These are phyloP conservation scores for Pseudochromis fuscus DNA, from an alignment of 2,797 vertebrate species.

Conservation along the genomic window DNA sequence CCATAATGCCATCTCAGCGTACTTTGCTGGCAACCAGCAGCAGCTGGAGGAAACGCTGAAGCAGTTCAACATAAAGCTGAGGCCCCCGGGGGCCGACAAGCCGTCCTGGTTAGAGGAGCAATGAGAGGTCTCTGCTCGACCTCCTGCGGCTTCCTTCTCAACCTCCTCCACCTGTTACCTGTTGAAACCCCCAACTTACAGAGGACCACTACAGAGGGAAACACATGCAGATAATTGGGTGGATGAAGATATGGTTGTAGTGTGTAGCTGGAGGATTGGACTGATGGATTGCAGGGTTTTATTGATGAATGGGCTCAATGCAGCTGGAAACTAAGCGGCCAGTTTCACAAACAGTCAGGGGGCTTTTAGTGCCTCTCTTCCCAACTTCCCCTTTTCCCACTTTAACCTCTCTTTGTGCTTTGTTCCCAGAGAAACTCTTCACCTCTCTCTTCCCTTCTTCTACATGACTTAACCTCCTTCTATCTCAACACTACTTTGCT, in stretches of 20 bases:
- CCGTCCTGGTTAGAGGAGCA: slow-evolving; percentile 99
- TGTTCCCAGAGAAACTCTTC: slow-evolving; percentile 39
- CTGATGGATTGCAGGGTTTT: slow-evolving; percentile 56
- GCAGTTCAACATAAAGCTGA: slow-evolving; percentile 96
- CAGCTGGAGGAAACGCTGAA: slow-evolving; percentile 96
- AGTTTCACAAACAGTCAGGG: slow-evolving; percentile 62
- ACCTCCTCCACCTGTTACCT: slow-evolving; percentile 68
- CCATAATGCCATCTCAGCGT: slow-evolving; percentile 97
- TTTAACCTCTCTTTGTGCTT: slow-evolving; percentile 59
- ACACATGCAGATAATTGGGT: slow-evolving; percentile 24
- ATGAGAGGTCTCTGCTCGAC: slow-evolving; percentile 77
- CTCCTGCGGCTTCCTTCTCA: slow-evolving; percentile 36
- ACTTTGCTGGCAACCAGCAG: slow-evolving; percentile 98
- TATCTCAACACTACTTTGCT: slow-evolving; percentile 45
- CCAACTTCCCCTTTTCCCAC: slow-evolving; percentile 46
- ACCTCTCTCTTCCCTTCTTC: slow-evolving; percentile 12
- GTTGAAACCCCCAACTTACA: slow-evolving; percentile 63
- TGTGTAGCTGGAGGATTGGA: slow-evolving; percentile 30
- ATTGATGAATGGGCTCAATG: slow-evolving; percentile 32
- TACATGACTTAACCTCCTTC: slow-evolving; percentile 13
- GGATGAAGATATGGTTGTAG: slow-evolving; percentile 47
- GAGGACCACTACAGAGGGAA: slow-evolving; percentile 70
- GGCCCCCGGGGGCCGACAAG: slow-evolving; percentile 91
- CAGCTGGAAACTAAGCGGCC: slow-evolving; percentile 61
- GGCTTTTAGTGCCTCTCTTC: slow-evolving; percentile 68